phyloP scores from a whole-genome alignment of 2,888 invertebrate species.

The Clivina fossor region DNA sequence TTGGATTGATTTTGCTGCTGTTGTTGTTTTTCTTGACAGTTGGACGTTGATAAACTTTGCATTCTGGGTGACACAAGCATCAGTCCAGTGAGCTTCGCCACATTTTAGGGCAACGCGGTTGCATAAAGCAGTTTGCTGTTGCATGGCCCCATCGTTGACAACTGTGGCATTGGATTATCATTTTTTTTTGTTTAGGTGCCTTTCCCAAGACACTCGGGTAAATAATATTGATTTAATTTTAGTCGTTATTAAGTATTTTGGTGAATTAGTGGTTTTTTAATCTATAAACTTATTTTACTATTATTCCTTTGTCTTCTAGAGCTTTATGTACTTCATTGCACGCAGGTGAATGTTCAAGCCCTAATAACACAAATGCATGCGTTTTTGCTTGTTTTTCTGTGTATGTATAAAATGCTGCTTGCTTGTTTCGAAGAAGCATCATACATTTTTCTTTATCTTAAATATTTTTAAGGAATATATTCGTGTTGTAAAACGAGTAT shows the following conservation, averaged over 20 bases:
- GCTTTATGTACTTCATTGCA: background rate
- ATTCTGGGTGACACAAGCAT: no score
- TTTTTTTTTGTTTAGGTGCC: conserved; percentile 37
- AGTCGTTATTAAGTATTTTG: conserved; percentile 2
- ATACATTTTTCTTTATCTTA: no score
- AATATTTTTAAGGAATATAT: no score
- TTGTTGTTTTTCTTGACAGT: no score
- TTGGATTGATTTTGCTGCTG: no score
- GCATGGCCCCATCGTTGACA: conserved; percentile 43
- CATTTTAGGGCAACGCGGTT: conserved; percentile 40
- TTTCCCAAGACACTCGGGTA: conserved; percentile 36
- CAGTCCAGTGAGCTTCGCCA: no score
- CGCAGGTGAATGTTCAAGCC: background rate
- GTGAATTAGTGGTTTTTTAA: background rate
- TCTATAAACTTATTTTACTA: background rate
- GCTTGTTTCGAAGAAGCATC: no score
- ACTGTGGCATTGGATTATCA: conserved; percentile 40
- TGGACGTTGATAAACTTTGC: no score
- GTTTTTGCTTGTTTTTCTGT: conserved; percentile 5
- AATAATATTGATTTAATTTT: conserved; percentile 2
- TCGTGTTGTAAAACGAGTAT: no score
- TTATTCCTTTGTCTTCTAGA: background rate
- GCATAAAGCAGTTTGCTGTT: conserved; percentile 38
- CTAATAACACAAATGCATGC: background rate
- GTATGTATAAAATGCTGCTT: no score